phyloP scores from a whole-genome alignment of 37 sponge, comb jelly and placozoan genomes.

The Dysidea cf. avara region DNA sequence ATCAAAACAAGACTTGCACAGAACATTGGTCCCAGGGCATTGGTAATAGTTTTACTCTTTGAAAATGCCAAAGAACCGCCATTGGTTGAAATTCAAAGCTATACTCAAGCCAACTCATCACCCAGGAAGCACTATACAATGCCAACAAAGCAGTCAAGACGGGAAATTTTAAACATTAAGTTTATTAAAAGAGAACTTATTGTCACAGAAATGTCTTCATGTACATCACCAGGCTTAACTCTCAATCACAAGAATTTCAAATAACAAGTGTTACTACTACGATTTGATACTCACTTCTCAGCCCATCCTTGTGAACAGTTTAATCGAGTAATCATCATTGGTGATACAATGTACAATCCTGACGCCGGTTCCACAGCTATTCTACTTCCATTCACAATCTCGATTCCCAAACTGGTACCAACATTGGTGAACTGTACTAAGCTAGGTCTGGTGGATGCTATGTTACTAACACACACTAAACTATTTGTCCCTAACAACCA shows the following conservation, averaged over 20 bases:
- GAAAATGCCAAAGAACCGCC: too few relatives aligned
- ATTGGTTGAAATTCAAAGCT: too few relatives aligned
- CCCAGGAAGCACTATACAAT: too few relatives aligned
- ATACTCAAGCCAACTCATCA: too few relatives aligned
- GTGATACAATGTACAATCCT: slow-evolving; percentile 39
- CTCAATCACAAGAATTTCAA: too few relatives aligned
- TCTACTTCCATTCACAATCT: slow-evolving; percentile 1
- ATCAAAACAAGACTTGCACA: too few relatives aligned
- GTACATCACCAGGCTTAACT: too few relatives aligned
- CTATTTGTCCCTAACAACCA: slow-evolving; percentile 48
- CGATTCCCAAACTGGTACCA: slow-evolving; percentile 16
- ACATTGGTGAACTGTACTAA: slow-evolving; percentile 39
- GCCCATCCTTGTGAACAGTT: slow-evolving; percentile 32
- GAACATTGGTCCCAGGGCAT: too few relatives aligned
- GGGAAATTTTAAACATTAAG: slow-evolving; percentile 9
- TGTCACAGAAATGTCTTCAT: too few relatives aligned
- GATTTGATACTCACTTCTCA: slow-evolving; percentile 40
- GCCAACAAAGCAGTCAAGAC: too few relatives aligned
- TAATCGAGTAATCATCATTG: slow-evolving; percentile 43
- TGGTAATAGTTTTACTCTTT: too few relatives aligned
- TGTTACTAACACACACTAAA: slow-evolving; percentile 41
- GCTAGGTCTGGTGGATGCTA: background rate
- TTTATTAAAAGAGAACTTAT: background rate
- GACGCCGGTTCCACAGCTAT: slow-evolving; percentile 10
- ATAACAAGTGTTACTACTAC: too few relatives aligned